Evolutionary conservation across 2,888 invertebrate species (phyloP).

Genomic region (Conistra vaccinii): DNA sequence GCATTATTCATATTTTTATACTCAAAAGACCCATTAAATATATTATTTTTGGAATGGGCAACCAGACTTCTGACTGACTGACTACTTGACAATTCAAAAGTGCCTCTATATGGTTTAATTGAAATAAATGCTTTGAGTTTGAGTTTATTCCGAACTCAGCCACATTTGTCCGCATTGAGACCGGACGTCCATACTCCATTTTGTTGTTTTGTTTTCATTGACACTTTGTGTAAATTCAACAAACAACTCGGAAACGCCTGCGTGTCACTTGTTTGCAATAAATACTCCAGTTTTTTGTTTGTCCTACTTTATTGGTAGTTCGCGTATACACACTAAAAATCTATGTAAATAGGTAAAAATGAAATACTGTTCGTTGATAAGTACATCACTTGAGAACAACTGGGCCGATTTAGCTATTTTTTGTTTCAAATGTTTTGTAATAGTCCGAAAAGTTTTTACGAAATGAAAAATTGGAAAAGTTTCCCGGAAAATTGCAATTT

Average conservation of each 20-base stretch:
- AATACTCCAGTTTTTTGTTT: constrained; percentile 33
- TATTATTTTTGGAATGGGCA: too few relatives aligned
- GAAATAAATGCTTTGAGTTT: too few relatives aligned
- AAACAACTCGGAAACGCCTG: constrained; percentile 25
- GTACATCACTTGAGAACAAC: not conserved
- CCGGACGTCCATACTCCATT: constrained; percentile 35
- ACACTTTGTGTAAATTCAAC: constrained; percentile 39
- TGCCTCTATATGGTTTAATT: too few relatives aligned
- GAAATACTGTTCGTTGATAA: not conserved
- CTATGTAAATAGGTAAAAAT: not conserved
- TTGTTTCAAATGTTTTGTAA: not conserved
- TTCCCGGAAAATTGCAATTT: not conserved
- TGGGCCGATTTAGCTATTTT: too few relatives aligned
- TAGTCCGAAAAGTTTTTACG: not conserved
- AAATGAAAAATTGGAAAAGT: not conserved
- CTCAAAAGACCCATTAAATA: not conserved
- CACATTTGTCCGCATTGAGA: constrained; percentile 10
- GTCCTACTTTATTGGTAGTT: constrained; percentile 37
- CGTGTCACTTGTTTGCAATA: constrained; percentile 41
- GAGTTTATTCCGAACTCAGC: not conserved
- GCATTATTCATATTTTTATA: constrained; percentile 1
- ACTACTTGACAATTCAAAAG: too few relatives aligned
- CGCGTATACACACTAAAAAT: constrained; percentile 1
- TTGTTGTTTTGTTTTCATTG: constrained; percentile 48
- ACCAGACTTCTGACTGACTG: too few relatives aligned